Conservation (phyloP, 2,113 vertebrate genomes). For the Pedetes capensis region DNA sequence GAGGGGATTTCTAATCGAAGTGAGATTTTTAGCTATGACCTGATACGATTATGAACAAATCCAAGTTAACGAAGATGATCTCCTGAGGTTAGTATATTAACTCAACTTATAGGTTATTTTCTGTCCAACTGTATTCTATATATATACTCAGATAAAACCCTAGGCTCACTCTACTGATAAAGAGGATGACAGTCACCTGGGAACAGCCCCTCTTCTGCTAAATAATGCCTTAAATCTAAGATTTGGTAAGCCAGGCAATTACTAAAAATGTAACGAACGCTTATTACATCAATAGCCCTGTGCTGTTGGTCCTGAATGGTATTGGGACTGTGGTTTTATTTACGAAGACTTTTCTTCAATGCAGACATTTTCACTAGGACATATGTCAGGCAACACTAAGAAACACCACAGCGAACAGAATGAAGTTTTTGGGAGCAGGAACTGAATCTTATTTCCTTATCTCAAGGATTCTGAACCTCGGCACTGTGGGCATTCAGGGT, state of each 20-base stretch:
- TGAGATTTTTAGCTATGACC: conserved; percentile 9
- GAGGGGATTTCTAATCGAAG: conserved; percentile 3
- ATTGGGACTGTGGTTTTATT: neutral
- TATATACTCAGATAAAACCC: neutral
- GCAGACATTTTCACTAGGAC: conserved; percentile 1
- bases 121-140: neutral
- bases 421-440: neutral
- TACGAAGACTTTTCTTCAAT: neutral
- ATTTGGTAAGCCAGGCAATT: conserved; percentile 5
- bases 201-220: neutral
- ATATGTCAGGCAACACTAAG: conserved; percentile 5
- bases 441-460: neutral
- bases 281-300: neutral
- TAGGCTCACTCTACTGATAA: conserved; percentile 6
- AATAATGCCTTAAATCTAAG: neutral
- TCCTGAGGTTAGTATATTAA: neutral
- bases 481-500: neutral
- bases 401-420: neutral
- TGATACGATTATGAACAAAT: neutral
- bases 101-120: conserved; percentile 8
- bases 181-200: neutral
- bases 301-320: neutral
- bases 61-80: neutral
- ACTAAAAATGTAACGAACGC: neutral
- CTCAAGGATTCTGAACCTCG: neutral